Base-by-base conservation (phyloP, 2,113 vertebrate genomes). In the Phalacrocorax pelagicus region DNA sequence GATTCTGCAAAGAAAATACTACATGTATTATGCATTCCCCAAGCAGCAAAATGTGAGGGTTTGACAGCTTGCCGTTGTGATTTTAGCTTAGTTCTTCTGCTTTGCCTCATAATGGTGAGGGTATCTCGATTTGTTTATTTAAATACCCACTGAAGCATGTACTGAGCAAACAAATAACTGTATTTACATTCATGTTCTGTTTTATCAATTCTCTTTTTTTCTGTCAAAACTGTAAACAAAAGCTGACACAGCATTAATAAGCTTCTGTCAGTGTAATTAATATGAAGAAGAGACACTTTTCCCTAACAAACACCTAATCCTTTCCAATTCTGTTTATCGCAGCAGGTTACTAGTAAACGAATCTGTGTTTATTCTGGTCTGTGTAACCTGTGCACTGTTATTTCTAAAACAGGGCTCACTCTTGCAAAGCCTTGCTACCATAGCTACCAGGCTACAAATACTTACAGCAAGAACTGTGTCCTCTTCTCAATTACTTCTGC, bases 201-300 rank as follows among this genome's bases (percentile, higher is more conserved):
- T 61, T 42, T n/a, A 81, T 32, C 30, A 69, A 20, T 57, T 88
- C 6, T 86, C 72, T 75, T 81, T 77, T 77, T 66, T 49, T 5
- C 36, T 42, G 8, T 61, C 27, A 86, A 88, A 86, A 57, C 16
- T 81, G 57, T 79, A 95, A 94, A 69, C 70, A 75, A 84, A 93
- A 66, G 61, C 81, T 97, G 92, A 92, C 83, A 92, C 65, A 72
- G 69, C 92, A 87, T 79, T 94, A 94, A 93, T 89, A 94, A 89
- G 36, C 11, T 86, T 49, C 44, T 65, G 65, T 61, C 59, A 69
- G n/a, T 34, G 30, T 65, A 89, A 94, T 91, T 95, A 94, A 81
- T 87, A 70, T 38, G 52, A 95, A 92, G 63, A 81, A 63, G 67
- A 79, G 44, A 63, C 34, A 59, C 0, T 0, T 79, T 93, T 90